Conservation (phyloP, 1,140 invertebrate genomes). For the Euborellia annulipes region DNA sequence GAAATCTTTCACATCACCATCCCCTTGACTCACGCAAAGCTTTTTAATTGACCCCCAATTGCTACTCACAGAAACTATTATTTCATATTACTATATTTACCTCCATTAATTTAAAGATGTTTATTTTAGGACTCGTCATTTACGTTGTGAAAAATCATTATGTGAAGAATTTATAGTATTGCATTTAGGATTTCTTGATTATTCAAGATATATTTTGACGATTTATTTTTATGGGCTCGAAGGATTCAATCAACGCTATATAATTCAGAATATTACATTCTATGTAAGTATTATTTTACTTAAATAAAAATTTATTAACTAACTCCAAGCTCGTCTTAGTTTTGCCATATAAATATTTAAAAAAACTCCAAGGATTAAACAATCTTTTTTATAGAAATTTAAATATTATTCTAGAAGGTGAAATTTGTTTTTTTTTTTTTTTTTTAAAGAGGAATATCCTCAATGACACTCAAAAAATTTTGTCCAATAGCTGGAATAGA, state of each 20-base stretch:
- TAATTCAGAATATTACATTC: slow-evolving; percentile 70
- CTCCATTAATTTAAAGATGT: too few relatives aligned
- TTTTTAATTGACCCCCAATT: slow-evolving; percentile 10
- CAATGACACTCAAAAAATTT: neutral
- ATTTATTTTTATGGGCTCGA: slow-evolving; percentile 71
- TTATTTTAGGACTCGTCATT: slow-evolving; percentile 51
- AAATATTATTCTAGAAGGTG: neutral
- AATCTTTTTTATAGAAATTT: neutral
- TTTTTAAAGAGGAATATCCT: neutral
- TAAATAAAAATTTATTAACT: too few relatives aligned
- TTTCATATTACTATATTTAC: too few relatives aligned
- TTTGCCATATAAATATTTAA: neutral
- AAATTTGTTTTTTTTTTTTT: neutral
- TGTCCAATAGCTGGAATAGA: too few relatives aligned
- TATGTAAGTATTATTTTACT: slow-evolving; percentile 57
- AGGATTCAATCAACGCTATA: slow-evolving; percentile 66
- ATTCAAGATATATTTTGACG: slow-evolving; percentile 71
- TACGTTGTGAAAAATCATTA: slow-evolving; percentile 60
- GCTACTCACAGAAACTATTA: too few relatives aligned
- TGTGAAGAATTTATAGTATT: slow-evolving; percentile 80
- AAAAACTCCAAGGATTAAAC: neutral
- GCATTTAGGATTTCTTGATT: slow-evolving; percentile 81
- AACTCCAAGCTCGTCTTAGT: too few relatives aligned
- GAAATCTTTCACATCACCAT: too few relatives aligned
- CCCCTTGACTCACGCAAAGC: too few relatives aligned